Percentiles rank a stretch among this genome's conserved stretches.
These are phyloP conservation scores for Parauchenoglanis ngamensis DNA, from an alignment of 2,797 vertebrate species.

Conservation along the genomic window DNA sequence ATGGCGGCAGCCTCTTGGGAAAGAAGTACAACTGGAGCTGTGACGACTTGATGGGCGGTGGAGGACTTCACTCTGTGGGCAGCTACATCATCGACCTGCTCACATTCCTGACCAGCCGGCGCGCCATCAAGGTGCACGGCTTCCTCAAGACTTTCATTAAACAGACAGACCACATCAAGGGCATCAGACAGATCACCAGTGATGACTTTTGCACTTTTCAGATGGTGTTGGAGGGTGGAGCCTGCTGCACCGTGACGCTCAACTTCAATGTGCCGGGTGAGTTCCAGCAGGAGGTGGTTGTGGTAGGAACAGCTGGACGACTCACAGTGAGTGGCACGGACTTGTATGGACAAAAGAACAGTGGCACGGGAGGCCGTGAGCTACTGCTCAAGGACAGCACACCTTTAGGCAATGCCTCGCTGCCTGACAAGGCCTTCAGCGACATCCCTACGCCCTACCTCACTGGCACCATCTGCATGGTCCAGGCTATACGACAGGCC, in stretches of 20 bases:
- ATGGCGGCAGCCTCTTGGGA: constrained; percentile 92
- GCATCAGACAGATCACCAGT: constrained; percentile 98
- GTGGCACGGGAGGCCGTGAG: constrained; percentile 75
- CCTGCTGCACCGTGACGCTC: constrained; percentile 95
- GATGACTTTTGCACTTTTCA: constrained; percentile 99
- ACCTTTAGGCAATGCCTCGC: constrained; percentile 84
- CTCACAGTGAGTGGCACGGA: constrained; percentile 88
- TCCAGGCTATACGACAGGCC: constrained; percentile 93
- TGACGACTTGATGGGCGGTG: constrained; percentile 96
- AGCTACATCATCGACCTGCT: constrained; percentile 98
- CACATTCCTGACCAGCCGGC: constrained; percentile 92
- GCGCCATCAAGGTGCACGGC: constrained; percentile 91
- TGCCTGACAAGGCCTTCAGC: constrained; percentile 94
- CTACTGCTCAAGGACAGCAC: constrained; percentile 90
- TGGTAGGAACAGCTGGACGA: constrained; percentile 87
- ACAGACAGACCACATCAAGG: constrained; percentile 95
- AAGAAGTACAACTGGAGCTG: constrained; percentile 99
- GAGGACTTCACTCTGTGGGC: constrained; percentile 94
- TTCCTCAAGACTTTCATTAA: constrained; percentile 97
- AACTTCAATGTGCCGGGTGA: constrained; percentile 97
- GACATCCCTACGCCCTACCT: constrained; percentile 95
- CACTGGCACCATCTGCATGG: constrained; percentile 94
- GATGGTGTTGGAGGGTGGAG: constrained; percentile 93
- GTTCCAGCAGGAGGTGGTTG: constrained; percentile 92
- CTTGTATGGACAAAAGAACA: constrained; percentile 93